phyloP scores from a whole-genome alignment of 2,113 vertebrate species.

The Egretta garzetta region DNA sequence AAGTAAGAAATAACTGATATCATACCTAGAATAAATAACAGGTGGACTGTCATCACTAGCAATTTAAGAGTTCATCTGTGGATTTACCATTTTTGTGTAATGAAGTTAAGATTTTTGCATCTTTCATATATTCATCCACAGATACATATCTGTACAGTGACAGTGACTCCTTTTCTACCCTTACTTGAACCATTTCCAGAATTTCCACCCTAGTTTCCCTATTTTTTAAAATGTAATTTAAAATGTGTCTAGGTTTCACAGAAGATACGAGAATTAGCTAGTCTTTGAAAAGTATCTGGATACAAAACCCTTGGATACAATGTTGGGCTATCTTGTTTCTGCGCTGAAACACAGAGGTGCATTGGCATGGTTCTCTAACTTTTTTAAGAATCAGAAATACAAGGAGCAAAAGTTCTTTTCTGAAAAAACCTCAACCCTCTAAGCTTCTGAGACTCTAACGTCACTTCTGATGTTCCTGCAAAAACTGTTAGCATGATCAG shows the following conservation, averaged over 20 bases:
- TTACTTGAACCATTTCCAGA: not conserved
- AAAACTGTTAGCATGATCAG: not conserved
- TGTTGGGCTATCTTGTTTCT: not conserved
- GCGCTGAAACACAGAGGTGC: not conserved
- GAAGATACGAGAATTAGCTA: not conserved
- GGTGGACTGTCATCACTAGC: not conserved
- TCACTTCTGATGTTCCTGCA: not conserved
- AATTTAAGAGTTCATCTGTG: not conserved
- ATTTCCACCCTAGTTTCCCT: not conserved
- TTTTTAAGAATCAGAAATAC: not conserved
- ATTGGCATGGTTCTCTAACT: not conserved
- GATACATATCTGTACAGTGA: too few relatives aligned
- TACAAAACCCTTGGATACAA: not conserved
- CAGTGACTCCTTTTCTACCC: not conserved
- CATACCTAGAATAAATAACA: not conserved
- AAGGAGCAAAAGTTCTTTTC: not conserved
- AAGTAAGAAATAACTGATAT: not conserved
- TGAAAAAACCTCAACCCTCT: rapidly evolving
- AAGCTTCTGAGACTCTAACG: not conserved
- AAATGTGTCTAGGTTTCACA: not conserved
- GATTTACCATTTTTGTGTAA: not conserved
- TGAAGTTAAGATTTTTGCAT: not conserved
- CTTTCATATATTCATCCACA: not conserved
- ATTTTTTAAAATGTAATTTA: not conserved
- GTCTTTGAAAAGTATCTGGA: not conserved